These are phyloP conservation scores for Apotomis turbidana DNA, from an alignment of 2,888 invertebrate genomes.

Conservation along the genomic window DNA sequence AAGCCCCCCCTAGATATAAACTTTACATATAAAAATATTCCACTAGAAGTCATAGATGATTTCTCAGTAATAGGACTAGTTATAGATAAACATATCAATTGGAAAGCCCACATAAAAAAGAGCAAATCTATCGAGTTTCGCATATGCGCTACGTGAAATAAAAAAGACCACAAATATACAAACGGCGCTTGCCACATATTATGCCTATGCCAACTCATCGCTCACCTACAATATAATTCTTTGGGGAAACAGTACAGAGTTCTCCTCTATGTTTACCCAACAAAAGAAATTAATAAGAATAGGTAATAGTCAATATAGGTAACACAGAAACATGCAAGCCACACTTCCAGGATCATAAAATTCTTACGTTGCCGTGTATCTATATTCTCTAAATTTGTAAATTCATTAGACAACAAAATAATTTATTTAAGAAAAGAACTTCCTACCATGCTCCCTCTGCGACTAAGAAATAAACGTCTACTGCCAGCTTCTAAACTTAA, in stretches of 20 bases:
- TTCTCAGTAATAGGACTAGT: background rate
- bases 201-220: background rate
- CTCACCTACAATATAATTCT: background rate
- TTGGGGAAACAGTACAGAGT: background rate
- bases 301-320: too few relatives aligned
- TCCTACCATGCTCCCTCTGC: too few relatives aligned
- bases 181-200: conserved; percentile 10
- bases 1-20: background rate
- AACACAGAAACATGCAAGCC: too few relatives aligned
- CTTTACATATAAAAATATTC: too few relatives aligned
- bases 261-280: too few relatives aligned
- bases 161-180: conserved; percentile 23
- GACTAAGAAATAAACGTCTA: background rate
- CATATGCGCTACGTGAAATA: conserved; percentile 14
- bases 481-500: background rate
- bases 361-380: too few relatives aligned
- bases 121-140: conserved; percentile 23
- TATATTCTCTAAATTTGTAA: too few relatives aligned
- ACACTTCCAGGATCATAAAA: too few relatives aligned
- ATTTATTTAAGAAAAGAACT: too few relatives aligned
- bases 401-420: too few relatives aligned
- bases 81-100: background rate
- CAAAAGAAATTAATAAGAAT: too few relatives aligned
- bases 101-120: conserved; percentile 5
- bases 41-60: too few relatives aligned